Evolutionary conservation across 2,888 invertebrate species (phyloP), one percentile per base, ranked within the genome.

Genomic region (Copidosoma aretas): DNA sequence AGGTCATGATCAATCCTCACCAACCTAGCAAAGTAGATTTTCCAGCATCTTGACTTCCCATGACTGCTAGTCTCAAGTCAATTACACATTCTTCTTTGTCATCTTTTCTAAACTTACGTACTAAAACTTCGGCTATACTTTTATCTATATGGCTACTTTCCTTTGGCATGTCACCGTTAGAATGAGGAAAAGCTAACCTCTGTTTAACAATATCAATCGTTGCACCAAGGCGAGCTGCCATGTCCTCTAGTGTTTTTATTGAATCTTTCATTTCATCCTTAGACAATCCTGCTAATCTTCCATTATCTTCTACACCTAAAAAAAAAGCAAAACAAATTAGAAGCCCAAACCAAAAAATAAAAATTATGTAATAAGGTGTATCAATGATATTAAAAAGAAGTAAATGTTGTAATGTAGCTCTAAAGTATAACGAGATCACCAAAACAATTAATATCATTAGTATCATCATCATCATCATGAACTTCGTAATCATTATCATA

Each of bases 41-140:
- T n/a, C 98, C 98, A 1, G 95, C 95, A 85, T 97, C 97, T 75
- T 95, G 95, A 75, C 94, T 94, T 0, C 98, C 98, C 82, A 97
- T 89, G 43, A 98, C 97, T 0, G 97, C 97, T 5, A 97, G 90
- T 64, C 97, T 86, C 54, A 98, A 86, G 82, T 98, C 98, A 60
- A 96, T 91, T 66, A 82, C 80, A 73, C 91, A 93, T 77, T 93
- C 92, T 77, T 95, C 95, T 0, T 78, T 73, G 53, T 83, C 82
- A 52, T 81, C 82, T 74, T 81, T 81, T 70, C 82, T 76, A 67
- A 91, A 92, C 87, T 95, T 95, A 71, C 95, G 87, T 4, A 98
- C 91, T 60, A 95, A 86, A 5, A 98, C 94, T 86, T 98, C 96
- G 0, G 94, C 91, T 2, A 94, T 92, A 61, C 90, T 90, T 60